phyloP scores from a whole-genome alignment of 2,888 invertebrate species.

The Abrostola triplasia region DNA sequence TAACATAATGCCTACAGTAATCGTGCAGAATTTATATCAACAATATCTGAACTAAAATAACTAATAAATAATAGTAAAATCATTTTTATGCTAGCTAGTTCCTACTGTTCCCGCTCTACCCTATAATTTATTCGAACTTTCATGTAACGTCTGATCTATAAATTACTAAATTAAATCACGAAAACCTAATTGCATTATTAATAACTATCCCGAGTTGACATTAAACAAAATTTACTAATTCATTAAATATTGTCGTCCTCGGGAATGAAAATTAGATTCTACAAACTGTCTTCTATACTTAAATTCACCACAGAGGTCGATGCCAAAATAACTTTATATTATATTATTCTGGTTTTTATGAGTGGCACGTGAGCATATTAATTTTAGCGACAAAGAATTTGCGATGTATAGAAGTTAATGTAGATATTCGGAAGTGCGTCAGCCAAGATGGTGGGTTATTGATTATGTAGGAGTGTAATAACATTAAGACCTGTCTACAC shows the following conservation, averaged over 20 bases:
- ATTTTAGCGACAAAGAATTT: constrained; percentile 63
- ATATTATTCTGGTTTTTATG: constrained; percentile 65
- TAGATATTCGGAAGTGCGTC: constrained; percentile 63
- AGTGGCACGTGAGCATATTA: constrained; percentile 67
- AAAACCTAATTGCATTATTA: constrained; percentile 22
- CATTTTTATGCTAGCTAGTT: background rate
- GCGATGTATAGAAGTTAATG: constrained; percentile 55
- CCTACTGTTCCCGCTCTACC: background rate
- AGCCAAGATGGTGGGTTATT: constrained; percentile 37
- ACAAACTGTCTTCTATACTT: constrained; percentile 44
- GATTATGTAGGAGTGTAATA: constrained; percentile 28
- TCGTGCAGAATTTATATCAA: background rate
- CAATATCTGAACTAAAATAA: too few relatives aligned
- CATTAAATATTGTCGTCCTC: constrained; percentile 26
- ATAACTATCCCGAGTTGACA: constrained; percentile 21
- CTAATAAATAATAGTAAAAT: background rate
- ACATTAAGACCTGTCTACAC: constrained; percentile 24
- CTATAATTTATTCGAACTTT: constrained; percentile 14
- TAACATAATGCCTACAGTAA: too few relatives aligned
- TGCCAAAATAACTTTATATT: constrained; percentile 66
- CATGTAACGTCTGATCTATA: constrained; percentile 10
- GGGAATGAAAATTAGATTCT: constrained; percentile 36
- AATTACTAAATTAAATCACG: constrained; percentile 39
- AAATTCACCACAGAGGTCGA: constrained; percentile 46
- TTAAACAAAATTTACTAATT: constrained; percentile 31